Evolutionary conservation across 2,888 invertebrate genomes (phyloP).

Genomic region (Blastobasis adustella): DNA sequence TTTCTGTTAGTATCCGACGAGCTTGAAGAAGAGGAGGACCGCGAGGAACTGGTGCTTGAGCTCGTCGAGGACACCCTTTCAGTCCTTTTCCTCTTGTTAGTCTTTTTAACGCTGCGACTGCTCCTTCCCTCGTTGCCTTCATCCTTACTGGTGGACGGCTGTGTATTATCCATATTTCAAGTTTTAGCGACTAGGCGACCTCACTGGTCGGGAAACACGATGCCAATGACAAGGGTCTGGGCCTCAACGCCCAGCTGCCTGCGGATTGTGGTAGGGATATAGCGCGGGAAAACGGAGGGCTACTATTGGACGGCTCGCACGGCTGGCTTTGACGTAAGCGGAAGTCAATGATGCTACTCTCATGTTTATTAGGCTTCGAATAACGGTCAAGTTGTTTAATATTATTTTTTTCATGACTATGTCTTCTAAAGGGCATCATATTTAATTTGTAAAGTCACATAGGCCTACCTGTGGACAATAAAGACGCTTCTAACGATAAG

Average conservation of each 20-base stretch:
- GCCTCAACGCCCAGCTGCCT: too few relatives aligned
- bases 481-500: too few relatives aligned
- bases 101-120: background rate
- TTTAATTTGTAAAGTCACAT: too few relatives aligned
- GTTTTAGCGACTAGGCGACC: background rate
- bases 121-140: background rate
- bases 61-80: background rate
- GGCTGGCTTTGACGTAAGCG: background rate
- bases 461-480: too few relatives aligned
- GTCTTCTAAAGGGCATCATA: too few relatives aligned
- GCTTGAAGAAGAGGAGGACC: background rate
- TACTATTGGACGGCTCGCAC: too few relatives aligned
- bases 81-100: background rate
- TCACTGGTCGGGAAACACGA: background rate
- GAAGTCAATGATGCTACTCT: constrained; percentile 1
- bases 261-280: too few relatives aligned
- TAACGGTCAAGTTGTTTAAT: background rate
- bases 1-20: background rate
- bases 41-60: background rate
- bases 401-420: too few relatives aligned
- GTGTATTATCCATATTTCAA: background rate
- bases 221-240: background rate
- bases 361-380: background rate
- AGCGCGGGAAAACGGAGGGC: too few relatives aligned
- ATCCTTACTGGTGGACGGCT: background rate